Evolutionary conservation across 2,113 vertebrate species (phyloP).

Genomic region (Syrmaticus mikado): DNA sequence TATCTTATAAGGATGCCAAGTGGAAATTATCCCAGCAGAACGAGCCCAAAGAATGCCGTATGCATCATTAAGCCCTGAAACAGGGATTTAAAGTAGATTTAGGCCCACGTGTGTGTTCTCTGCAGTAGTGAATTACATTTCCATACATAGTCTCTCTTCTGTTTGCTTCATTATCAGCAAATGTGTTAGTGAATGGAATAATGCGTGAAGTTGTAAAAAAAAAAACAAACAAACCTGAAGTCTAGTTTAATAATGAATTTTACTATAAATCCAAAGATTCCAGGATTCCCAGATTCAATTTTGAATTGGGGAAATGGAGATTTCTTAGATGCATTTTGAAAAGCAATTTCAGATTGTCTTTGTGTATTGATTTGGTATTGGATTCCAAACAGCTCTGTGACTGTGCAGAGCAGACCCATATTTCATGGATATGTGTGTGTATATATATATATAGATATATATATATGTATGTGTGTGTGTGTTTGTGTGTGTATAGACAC

Average conservation of each 20-base stretch:
- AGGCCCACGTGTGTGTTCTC: background rate
- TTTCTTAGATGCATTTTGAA: background rate
- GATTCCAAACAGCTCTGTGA: background rate
- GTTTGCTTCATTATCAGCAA: background rate
- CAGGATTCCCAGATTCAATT: background rate
- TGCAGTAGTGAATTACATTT: background rate
- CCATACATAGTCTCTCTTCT: background rate
- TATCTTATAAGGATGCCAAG: background rate
- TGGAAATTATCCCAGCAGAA: background rate
- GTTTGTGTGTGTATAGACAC: background rate
- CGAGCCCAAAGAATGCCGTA: background rate
- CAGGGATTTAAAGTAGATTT: slow-evolving; percentile 1
- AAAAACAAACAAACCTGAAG: background rate
- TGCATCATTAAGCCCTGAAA: slow-evolving; percentile 2
- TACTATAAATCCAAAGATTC: background rate
- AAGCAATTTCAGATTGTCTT: background rate
- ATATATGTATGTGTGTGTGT: too few relatives aligned
- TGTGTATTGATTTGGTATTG: background rate
- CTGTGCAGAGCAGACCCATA: background rate
- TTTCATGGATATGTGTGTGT: background rate
- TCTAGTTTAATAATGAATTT: background rate
- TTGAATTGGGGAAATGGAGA: background rate
- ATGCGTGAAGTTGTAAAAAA: background rate
- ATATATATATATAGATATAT: too few relatives aligned
- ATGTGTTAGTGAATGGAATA: background rate